phyloP scores from a whole-genome alignment of 2,888 invertebrate genomes.

The Taphrorychus bicolor region DNA sequence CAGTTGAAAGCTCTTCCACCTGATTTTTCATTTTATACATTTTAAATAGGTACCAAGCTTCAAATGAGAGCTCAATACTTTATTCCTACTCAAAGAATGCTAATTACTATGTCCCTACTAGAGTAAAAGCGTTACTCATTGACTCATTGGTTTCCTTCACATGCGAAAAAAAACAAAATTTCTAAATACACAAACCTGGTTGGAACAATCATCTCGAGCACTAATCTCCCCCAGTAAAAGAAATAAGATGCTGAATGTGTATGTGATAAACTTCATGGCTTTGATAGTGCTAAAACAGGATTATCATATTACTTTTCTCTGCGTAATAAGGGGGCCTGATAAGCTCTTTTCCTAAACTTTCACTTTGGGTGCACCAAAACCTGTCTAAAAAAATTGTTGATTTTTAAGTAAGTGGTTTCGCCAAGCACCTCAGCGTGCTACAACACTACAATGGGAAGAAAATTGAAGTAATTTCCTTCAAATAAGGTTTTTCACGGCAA shows the following conservation, averaged over 20 bases:
- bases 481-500: background rate
- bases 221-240: background rate
- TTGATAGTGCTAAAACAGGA: background rate
- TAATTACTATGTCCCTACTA: too few relatives aligned
- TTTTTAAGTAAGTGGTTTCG: background rate
- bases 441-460: background rate
- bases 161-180: background rate
- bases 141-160: background rate
- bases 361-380: background rate
- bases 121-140: background rate
- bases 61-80: too few relatives aligned
- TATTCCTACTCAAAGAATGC: too few relatives aligned
- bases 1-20: too few relatives aligned
- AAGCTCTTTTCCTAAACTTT: background rate
- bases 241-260: background rate
- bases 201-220: slow-evolving; percentile 14
- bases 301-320: too few relatives aligned
- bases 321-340: background rate
- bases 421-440: background rate
- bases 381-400: background rate
- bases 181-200: slow-evolving; percentile 22
- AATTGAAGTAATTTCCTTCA: background rate
- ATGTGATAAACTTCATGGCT: background rate
- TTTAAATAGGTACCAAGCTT: too few relatives aligned
- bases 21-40: too few relatives aligned